phyloP scores from a whole-genome alignment of 2,888 invertebrate species.

The Boloria selene region DNA sequence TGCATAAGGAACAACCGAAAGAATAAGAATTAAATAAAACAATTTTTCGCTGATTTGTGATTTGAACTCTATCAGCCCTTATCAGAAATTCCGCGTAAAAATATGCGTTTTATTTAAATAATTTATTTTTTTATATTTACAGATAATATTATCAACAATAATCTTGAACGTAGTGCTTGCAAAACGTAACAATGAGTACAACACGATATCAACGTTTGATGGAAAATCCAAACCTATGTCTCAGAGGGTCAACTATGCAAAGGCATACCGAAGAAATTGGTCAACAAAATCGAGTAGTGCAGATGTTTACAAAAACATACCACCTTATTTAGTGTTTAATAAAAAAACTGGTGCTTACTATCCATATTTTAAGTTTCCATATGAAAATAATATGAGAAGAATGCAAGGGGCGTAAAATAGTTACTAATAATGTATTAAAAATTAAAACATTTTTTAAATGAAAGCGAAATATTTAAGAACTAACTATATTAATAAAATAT shows the following conservation, averaged over 20 bases:
- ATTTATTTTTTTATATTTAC: constrained; percentile 40
- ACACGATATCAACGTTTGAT: constrained; percentile 26
- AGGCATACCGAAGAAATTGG: constrained; percentile 51
- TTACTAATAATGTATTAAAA: background rate
- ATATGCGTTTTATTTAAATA: too few species aligned
- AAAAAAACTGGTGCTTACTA: constrained; percentile 66
- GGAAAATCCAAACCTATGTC: constrained; percentile 5
- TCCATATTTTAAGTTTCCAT: constrained; percentile 64
- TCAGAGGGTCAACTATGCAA: constrained; percentile 36
- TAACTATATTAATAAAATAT: too few species aligned
- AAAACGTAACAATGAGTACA: constrained; percentile 23
- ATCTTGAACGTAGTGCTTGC: constrained; percentile 40
- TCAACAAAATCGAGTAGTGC: constrained; percentile 41
- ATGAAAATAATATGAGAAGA: constrained; percentile 46
- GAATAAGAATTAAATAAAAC: too few species aligned
- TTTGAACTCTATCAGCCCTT: too few species aligned
- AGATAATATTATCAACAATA: constrained; percentile 45
- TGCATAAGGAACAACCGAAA: too few species aligned
- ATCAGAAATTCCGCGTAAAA: too few species aligned
- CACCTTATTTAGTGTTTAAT: constrained; percentile 70
- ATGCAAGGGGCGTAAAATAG: constrained; percentile 23
- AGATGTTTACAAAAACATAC: constrained; percentile 50
- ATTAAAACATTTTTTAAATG: background rate
- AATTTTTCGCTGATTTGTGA: too few species aligned
- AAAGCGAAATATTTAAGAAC: too few species aligned